Evolutionary conservation across 2,888 invertebrate genomes (phyloP).

Genomic region (Xanthorhoe designata): DNA sequence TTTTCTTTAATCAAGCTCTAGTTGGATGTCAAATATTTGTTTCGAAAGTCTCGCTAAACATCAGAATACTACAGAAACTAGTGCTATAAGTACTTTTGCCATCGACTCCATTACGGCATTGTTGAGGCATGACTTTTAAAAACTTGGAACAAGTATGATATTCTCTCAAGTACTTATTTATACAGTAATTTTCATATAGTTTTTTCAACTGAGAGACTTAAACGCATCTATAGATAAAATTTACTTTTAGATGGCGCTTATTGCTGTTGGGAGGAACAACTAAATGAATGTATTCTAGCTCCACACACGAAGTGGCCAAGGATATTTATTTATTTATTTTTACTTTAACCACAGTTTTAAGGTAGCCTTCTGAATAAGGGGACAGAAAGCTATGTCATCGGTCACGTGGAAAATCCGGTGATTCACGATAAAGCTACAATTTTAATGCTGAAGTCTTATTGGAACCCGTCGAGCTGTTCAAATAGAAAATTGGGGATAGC

Average conservation of each 20-base stretch:
- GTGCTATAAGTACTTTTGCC: not conserved
- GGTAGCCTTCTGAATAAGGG: not conserved
- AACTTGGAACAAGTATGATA: slow-evolving; percentile 5
- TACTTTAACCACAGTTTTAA: too few relatives aligned
- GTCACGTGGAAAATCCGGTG: slow-evolving; percentile 48
- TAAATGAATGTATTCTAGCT: too few relatives aligned
- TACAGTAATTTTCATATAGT: not conserved
- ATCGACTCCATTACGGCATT: slow-evolving; percentile 21
- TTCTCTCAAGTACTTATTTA: not conserved
- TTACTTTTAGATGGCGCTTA: too few relatives aligned
- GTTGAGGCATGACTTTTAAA: slow-evolving; percentile 25
- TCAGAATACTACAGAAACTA: not conserved
- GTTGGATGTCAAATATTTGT: not conserved
- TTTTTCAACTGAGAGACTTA: too few relatives aligned
- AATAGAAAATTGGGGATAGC: slow-evolving; percentile 20
- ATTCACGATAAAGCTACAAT: slow-evolving; percentile 41
- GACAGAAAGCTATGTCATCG: slow-evolving; percentile 43
- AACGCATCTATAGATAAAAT: too few relatives aligned
- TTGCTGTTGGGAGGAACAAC: too few relatives aligned
- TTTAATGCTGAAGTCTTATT: slow-evolving; percentile 31
- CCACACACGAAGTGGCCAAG: too few relatives aligned
- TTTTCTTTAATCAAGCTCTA: too few relatives aligned
- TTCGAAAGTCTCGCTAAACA: not conserved
- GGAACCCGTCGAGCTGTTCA: slow-evolving; percentile 5
- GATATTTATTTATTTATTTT: too few relatives aligned